Evolutionary conservation across 2,797 vertebrate genomes (phyloP), one percentile per base, ranked within the genome.

Genomic region (Gadopsis marmoratus): DNA sequence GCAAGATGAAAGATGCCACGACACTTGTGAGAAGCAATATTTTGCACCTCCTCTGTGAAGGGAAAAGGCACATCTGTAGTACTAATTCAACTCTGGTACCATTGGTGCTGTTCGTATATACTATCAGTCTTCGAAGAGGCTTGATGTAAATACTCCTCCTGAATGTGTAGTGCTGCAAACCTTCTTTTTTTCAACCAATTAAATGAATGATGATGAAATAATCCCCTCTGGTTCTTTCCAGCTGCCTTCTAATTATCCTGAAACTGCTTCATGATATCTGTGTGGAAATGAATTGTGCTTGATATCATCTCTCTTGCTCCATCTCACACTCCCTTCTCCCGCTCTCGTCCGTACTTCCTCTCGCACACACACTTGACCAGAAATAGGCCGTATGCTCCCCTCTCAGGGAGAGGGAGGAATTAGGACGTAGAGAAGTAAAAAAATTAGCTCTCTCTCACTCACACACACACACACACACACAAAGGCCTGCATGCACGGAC

Each of bases 181-280:
- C 26, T 77, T 61, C 54, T 60, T 69, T 78, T 75, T 78, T 82
- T 23, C 72, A 88, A 79, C 81, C 87, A 88, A 93, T 89, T 92
- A 93, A 92, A 93, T 16, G 31, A 88, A 87, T 53, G 62, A 86
- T 85, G 70, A 88, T 89, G 77, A 91, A 86, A 82, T 74, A 81
- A 80, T 85, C 67, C 55, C 78, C 60, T 82, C 83, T 62, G 4
- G 62, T 90, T 54, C 55, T 81, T 84, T 85, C 64, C 69, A 7
- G 14, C 55, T 35, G 56, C 76, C 76, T 91, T 85, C 76, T 84
- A 89, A 88, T 88, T 82, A 86, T 74, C 74, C 79, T 13, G 71
- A 80, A 80, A 84, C 62, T 51, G 82, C 66, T 35, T 47, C n/a
- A 63, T 53, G 77, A 86, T 88, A 86, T 86, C 82, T 65, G 73